Evolutionary conservation across 2,888 invertebrate genomes (phyloP).

Genomic region (Volucella inflata): DNA sequence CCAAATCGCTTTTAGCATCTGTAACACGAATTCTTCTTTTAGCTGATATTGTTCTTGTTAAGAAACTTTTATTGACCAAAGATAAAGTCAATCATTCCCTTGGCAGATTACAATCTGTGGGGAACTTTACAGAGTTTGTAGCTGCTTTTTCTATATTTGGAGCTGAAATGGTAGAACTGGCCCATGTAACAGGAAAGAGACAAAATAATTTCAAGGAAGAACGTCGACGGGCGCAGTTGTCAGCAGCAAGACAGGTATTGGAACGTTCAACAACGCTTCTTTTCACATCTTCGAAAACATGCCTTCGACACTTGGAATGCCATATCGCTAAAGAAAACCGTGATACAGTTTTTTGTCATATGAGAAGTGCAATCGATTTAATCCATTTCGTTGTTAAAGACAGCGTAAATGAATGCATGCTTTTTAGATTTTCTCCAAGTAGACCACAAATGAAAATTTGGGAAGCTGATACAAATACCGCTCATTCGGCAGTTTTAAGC

Average conservation of each 20-base stretch:
- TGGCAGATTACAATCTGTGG: slow-evolving; percentile 93
- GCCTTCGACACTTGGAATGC: slow-evolving; percentile 97
- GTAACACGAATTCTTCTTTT: slow-evolving; percentile 97
- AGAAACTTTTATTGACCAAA: slow-evolving; percentile 96
- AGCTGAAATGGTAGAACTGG: slow-evolving; percentile 98
- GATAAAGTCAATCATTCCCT: slow-evolving; percentile 96
- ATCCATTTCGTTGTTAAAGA: slow-evolving; percentile 99
- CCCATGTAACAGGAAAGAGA: slow-evolving; percentile 93
- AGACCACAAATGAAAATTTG: slow-evolving; percentile 84
- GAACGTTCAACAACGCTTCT: slow-evolving; percentile 98
- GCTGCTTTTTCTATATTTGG: slow-evolving; percentile 99
- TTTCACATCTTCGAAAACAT: slow-evolving; percentile 97
- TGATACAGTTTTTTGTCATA: slow-evolving; percentile 99
- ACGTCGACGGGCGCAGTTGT: slow-evolving; percentile 97
- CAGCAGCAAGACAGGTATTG: slow-evolving; percentile 96
- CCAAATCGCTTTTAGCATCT: slow-evolving; percentile 95
- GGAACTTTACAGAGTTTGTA: slow-evolving; percentile 98
- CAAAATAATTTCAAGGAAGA: slow-evolving; percentile 96
- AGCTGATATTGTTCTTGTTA: slow-evolving; percentile 98
- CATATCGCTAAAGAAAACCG: slow-evolving; percentile 96
- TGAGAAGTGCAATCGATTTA: slow-evolving; percentile 98
- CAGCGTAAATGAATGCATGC: slow-evolving; percentile 91
- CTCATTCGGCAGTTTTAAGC: slow-evolving; percentile 91
- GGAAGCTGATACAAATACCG: slow-evolving; percentile 88
- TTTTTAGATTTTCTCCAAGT: slow-evolving; percentile 78